These are phyloP conservation scores for Dendrolimus houi DNA, from an alignment of 2,888 invertebrate species.

Conservation along the genomic window DNA sequence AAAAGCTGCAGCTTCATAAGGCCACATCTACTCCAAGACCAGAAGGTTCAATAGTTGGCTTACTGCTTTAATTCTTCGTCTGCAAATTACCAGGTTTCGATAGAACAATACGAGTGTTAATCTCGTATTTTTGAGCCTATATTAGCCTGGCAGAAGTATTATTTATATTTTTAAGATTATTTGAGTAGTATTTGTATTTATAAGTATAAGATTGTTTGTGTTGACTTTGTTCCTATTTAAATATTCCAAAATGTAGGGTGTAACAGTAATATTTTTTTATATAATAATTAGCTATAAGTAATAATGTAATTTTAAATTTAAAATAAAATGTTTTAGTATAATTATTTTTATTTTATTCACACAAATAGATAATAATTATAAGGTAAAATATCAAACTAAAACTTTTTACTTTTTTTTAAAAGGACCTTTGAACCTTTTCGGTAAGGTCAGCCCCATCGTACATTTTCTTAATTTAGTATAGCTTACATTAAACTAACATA, in stretches of 20 bases:
- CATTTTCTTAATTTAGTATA: too few species aligned
- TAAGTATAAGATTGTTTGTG: too few species aligned
- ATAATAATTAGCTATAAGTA: not conserved
- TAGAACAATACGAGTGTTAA: not conserved
- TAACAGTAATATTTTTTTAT: not conserved
- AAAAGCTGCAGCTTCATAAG: constrained; percentile 50
- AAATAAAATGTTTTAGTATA: not conserved
- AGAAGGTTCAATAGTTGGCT: constrained; percentile 1
- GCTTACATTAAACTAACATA: too few species aligned
- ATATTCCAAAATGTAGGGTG: not conserved
- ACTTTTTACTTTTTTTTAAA: too few species aligned
- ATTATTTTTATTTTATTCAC: not conserved
- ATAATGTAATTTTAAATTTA: not conserved
- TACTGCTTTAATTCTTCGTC: constrained; percentile 12
- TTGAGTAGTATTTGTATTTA: too few species aligned
- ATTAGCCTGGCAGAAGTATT: constrained; percentile 56
- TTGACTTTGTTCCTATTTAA: too few species aligned
- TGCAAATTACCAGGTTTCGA: too few species aligned
- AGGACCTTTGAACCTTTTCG: too few species aligned
- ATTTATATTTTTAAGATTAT: constrained; percentile 24
- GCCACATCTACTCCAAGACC: constrained; percentile 6
- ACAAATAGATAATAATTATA: too few species aligned
- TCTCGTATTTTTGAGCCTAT: constrained; percentile 33
- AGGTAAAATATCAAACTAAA: too few species aligned
- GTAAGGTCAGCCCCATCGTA: too few species aligned